A percentile compares a stretch with the other conserved stretches of the same genome.
Evolutionary conservation across 2,113 vertebrate species (phyloP).

Genomic region (Albula glossodonta): DNA sequence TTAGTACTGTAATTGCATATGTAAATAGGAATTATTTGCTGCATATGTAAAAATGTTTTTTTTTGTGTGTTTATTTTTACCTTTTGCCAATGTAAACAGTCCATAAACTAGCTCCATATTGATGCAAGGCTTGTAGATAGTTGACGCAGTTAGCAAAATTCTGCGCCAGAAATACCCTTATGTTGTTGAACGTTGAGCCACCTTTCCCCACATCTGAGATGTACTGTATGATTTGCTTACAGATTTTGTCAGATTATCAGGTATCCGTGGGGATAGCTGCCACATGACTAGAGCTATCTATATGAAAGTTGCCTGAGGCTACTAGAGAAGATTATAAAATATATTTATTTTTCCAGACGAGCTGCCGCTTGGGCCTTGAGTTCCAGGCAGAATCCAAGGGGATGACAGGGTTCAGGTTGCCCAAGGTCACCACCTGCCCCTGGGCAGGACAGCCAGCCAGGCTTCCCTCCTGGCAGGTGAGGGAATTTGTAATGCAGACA

Average conservation of each 20-base stretch:
- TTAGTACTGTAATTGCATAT: no score
- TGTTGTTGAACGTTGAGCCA: neutral
- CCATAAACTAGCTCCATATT: no score
- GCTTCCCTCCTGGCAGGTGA: neutral
- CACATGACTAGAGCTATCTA: neutral
- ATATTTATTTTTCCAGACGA: neutral
- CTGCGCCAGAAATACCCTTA: neutral
- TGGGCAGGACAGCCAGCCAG: neutral
- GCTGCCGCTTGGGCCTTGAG: neutral
- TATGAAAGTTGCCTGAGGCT: neutral
- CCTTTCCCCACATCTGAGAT: neutral
- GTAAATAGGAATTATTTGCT: no score
- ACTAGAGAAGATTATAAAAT: neutral
- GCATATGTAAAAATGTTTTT: no score
- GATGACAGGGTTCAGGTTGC: neutral
- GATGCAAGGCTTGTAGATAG: no score
- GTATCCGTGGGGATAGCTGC: neutral
- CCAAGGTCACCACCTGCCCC: neutral
- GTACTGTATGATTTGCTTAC: neutral
- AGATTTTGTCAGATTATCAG: neutral
- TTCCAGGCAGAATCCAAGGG: no score
- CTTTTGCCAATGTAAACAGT: no score
- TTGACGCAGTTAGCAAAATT: no score
- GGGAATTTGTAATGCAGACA: neutral
- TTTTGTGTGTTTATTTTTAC: no score